Conservation (phyloP, 2,888 invertebrate species). For the Xestobium rufovillosum region DNA sequence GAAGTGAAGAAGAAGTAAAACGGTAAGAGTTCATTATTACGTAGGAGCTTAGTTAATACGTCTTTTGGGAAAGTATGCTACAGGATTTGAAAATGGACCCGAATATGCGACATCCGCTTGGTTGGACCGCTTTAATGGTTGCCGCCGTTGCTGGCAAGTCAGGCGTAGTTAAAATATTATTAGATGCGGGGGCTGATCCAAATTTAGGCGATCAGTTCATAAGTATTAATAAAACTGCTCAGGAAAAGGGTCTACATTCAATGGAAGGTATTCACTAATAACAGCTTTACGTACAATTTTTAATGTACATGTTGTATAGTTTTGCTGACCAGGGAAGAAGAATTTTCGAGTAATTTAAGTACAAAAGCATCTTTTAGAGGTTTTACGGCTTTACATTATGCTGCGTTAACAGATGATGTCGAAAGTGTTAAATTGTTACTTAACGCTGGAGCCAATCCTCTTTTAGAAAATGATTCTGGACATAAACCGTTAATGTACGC, state of each 20-base stretch:
- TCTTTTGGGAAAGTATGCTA: constrained; percentile 32
- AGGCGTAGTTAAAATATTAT: constrained; percentile 52
- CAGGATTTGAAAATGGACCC: constrained; percentile 49
- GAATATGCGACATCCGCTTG: constrained; percentile 66
- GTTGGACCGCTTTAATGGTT: constrained; percentile 82
- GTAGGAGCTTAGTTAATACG: constrained; percentile 4
- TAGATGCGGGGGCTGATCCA: constrained; percentile 71
- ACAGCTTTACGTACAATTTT: background rate
- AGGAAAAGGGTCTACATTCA: constrained; percentile 61
- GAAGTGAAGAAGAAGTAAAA: constrained; percentile 44
- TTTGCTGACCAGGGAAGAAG: constrained; percentile 65
- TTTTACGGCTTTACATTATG: constrained; percentile 85
- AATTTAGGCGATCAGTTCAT: constrained; percentile 70
- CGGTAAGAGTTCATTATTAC: constrained; percentile 34
- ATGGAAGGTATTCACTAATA: constrained; percentile 64
- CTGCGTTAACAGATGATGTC: constrained; percentile 65
- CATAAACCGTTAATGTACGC: constrained; percentile 70
- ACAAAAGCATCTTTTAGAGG: constrained; percentile 71
- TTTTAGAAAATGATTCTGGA: constrained; percentile 68
- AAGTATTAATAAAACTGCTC: constrained; percentile 59
- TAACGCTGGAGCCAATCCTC: constrained; percentile 67
- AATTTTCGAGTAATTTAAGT: constrained; percentile 67
- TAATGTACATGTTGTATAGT: constrained; percentile 39
- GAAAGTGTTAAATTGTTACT: constrained; percentile 58
- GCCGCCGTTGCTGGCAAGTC: constrained; percentile 72